Evolutionary conservation across 2,797 vertebrate species (phyloP), one percentile per base, ranked within the genome.

Genomic region (Hippocampus kuda): DNA sequence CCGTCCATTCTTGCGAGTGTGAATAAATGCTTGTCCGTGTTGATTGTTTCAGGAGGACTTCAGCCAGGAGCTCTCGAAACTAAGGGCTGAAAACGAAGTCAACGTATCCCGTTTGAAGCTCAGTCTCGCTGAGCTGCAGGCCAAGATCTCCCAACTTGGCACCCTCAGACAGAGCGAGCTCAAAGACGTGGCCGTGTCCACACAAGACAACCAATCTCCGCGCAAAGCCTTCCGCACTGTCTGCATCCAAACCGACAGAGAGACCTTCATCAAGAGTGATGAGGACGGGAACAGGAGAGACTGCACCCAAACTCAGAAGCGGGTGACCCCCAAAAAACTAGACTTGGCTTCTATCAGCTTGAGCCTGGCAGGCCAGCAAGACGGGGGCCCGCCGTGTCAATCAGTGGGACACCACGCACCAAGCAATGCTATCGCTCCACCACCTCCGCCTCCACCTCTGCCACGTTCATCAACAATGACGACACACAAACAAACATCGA

Each of bases 161-260:
- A 84, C 75, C 15, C 84, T 76, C 26, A 78, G 70, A 10, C 82
- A 76, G 2, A 86, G 89, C 41, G 90, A 91, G 69, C 78, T 88
- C 78, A 90, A 75, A 71, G 94, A 98, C 56, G 89, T 77, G 0
- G 89, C 90, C 0, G 85, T 99, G 61, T 95, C 92, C 68, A 97
- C 95, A 0, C 88, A 87, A 12, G 94, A 97, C 12, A 86, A 91
- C 24, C 9, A 2, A 72, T 75, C 83, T 54, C 76, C 83, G 38
- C 86, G 88, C 66, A 93, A 91, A 78, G 82, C 89, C 0, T 94
- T 91, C 84, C 90, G 93, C 75, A 95, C 88, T 1, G 94, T 97
- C 54, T 94, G 86, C 83, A 85, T 96, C 81, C 97, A 99, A 85
- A 98, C 95, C 0, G 96, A 98, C 86, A 87, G 92, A 70, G 92